A percentile compares a stretch with the other conserved stretches of the same genome.
phyloP scores from a whole-genome alignment of 2,888 invertebrate species.

The Parnassius apollo region DNA sequence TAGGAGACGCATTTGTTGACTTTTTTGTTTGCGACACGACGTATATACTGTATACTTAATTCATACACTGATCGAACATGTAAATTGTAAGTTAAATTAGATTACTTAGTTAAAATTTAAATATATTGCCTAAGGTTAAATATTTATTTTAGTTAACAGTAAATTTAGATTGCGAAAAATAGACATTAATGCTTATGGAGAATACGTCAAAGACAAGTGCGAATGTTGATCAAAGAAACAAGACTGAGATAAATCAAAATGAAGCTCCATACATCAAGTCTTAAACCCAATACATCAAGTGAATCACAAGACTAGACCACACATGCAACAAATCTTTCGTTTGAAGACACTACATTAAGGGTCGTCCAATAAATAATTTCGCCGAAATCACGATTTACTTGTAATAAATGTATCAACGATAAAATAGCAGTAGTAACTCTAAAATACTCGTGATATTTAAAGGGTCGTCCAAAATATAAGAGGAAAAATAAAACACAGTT shows the following conservation, averaged over 20 bases:
- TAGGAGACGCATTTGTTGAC: too few relatives aligned
- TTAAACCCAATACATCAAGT: constrained; percentile 11
- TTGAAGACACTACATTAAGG: constrained; percentile 7
- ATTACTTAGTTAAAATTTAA: too few relatives aligned
- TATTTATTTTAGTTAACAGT: too few relatives aligned
- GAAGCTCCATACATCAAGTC: constrained; percentile 5
- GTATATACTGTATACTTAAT: too few relatives aligned
- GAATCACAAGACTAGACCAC: constrained; percentile 5
- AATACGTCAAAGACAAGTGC: too few relatives aligned
- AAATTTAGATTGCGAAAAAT: too few relatives aligned
- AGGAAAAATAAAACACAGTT: too few relatives aligned
- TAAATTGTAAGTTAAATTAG: too few relatives aligned
- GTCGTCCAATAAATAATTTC: neutral
- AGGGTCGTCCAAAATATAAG: neutral
- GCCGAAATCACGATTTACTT: neutral
- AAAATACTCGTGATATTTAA: neutral
- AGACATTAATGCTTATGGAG: too few relatives aligned
- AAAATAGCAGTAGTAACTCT: neutral
- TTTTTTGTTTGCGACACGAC: too few relatives aligned
- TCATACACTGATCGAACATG: too few relatives aligned
- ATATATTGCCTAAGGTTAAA: too few relatives aligned
- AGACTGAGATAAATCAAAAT: neutral
- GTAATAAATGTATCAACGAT: neutral
- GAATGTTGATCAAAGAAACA: neutral
- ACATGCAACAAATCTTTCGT: constrained; percentile 8